Conservation (phyloP, 1,140 invertebrate species). For the Sogatella furcifera region DNA sequence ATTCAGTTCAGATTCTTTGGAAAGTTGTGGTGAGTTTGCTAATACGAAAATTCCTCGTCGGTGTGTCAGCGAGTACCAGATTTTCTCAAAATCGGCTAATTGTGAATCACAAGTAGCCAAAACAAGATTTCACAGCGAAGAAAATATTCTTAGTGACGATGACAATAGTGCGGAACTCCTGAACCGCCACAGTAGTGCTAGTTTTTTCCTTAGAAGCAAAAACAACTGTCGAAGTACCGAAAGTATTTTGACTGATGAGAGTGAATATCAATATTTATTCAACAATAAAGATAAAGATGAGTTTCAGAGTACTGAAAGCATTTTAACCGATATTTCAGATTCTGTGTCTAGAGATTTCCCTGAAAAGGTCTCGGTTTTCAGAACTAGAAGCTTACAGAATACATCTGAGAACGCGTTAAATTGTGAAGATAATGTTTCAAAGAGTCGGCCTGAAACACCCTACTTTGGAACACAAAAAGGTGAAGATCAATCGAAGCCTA, state of each 20-base stretch:
- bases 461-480: conserved; percentile 28
- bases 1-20: conserved; percentile 63
- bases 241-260: conserved; percentile 67
- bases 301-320: conserved; percentile 36
- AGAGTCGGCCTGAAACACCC: conserved; percentile 23
- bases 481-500: conserved; percentile 13
- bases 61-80: conserved; percentile 65
- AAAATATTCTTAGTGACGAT: conserved; percentile 62
- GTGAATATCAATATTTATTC: conserved; percentile 42
- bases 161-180: conserved; percentile 39
- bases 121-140: conserved; percentile 47
- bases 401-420: conserved; percentile 28
- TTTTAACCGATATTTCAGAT: conserved; percentile 46
- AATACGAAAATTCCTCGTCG: conserved; percentile 45
- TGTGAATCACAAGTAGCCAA: conserved; percentile 23
- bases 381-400: conserved; percentile 39
- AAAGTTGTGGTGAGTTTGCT: conserved; percentile 50
- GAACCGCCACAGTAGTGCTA: conserved; percentile 39
- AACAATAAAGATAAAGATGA: conserved; percentile 26
- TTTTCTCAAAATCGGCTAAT: conserved; percentile 40
- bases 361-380: conserved; percentile 32
- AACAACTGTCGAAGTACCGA: conserved; percentile 61
- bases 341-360: conserved; percentile 43
- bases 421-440: conserved; percentile 19
- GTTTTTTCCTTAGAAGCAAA: conserved; percentile 39